These are phyloP conservation scores for rat (Rattus norvegicus) DNA, from an alignment of 2,113 vertebrate genomes.

Conservation along the genomic window DNA sequence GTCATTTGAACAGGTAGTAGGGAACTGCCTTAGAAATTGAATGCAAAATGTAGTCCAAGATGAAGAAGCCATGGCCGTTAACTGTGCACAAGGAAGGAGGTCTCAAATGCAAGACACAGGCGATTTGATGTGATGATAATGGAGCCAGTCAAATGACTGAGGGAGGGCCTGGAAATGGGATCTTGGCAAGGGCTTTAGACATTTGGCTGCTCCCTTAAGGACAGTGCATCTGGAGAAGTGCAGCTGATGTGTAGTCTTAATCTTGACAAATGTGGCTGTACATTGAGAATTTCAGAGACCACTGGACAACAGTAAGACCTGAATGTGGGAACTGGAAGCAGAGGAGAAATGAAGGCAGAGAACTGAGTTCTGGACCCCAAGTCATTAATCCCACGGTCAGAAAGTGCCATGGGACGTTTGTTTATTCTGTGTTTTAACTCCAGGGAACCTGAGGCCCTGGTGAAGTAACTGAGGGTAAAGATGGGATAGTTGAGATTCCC, in stretches of 20 bases:
- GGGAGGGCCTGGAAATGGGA: no score
- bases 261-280: not conserved
- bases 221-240: not conserved
- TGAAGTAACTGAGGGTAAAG: not conserved
- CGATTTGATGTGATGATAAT: not conserved
- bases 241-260: not conserved
- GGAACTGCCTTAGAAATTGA: not conserved
- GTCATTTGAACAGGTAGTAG: not conserved
- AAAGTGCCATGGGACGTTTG: not conserved
- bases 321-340: not conserved
- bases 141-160: not conserved
- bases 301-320: not conserved
- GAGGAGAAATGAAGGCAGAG: not conserved
- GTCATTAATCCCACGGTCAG: not conserved
- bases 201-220: not conserved
- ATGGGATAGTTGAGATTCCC: not conserved
- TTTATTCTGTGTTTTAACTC: not conserved
- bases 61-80: not conserved
- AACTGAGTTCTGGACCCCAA: not conserved
- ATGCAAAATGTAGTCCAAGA: not conserved
- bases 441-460: not conserved
- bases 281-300: not conserved
- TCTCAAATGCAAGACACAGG: not conserved
- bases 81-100: not conserved
- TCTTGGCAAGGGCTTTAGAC: not conserved